Base-by-base conservation (phyloP, 2,888 invertebrate species). In the Leuctra nigra region DNA sequence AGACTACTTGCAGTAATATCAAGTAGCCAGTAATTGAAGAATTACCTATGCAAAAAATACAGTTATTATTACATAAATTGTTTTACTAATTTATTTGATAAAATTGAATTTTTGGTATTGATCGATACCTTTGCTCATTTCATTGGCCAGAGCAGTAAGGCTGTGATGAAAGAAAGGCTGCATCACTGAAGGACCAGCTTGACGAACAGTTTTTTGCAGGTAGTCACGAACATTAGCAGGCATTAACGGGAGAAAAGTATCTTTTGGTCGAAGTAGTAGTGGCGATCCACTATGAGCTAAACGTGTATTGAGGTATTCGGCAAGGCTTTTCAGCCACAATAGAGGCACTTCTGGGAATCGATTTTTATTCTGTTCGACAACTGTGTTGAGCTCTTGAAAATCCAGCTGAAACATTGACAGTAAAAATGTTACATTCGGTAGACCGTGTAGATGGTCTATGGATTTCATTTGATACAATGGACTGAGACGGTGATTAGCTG, bases 81-180 rank as follows among this genome's bases (percentile, higher is more conserved):
- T n/a, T n/a, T n/a, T n/a, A n/a, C n/a, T n/a, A n/a, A n/a, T n/a
- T n/a, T n/a, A n/a, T n/a, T n/a, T n/a, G n/a, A n/a, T n/a, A n/a
- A n/a, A n/a, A n/a, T n/a, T n/a, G n/a, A n/a, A n/a, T n/a, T n/a
- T n/a, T n/a, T n/a, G n/a, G n/a, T n/a, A n/a, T n/a, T n/a, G n/a
- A n/a, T n/a, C n/a, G n/a, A n/a, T 68, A 73, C 83, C 84, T 75
- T 83, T 85, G 50, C 80, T 80, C 77, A 88, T 80, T 65, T 87
- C 86, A 64, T 81, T 82, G 4, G 84, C 83, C 75, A 89, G 77
- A 14, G 82, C 77, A 6, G 82, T 82, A 16, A 89, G 72, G 33
- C 83, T 80, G 24, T 80, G 80, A 69, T 87, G 86, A 65, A 81
- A 87, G 70, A 87, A 88, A 62, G 84, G 70, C 65, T 83, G 82